Conservation (phyloP, 1,140 invertebrate species). For the Panulirus ornatus region DNA sequence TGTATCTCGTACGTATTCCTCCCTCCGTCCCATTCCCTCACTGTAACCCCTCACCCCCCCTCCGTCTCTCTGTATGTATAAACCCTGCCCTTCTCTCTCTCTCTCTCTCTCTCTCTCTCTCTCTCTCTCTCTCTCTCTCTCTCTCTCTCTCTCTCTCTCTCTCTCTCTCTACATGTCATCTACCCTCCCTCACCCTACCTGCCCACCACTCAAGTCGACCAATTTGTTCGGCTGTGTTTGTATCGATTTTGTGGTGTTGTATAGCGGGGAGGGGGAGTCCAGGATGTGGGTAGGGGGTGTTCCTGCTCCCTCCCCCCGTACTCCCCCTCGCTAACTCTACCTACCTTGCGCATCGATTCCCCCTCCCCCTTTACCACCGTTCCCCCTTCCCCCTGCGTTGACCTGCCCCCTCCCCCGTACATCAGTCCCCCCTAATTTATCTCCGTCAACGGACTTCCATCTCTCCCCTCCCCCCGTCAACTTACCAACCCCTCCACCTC, state of each 20-base stretch:
- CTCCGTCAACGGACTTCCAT: background rate
- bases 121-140: background rate
- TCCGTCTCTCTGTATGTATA: background rate
- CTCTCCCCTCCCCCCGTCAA: background rate
- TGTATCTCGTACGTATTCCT: background rate
- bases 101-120: constrained; percentile 3
- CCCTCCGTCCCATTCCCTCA: background rate
- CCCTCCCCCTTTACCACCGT: background rate
- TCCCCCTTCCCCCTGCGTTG: background rate
- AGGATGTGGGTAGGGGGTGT: too few relatives aligned
- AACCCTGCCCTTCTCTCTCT: background rate
- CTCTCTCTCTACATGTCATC: background rate
- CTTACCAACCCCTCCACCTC: background rate
- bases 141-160: background rate
- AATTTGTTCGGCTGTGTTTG: background rate
- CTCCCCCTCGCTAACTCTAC: background rate
- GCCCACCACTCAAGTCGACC: background rate
- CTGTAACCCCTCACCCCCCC: background rate
- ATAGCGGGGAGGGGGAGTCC: background rate
- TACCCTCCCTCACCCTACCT: background rate
- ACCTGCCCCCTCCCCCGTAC: background rate
- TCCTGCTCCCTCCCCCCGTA: too few relatives aligned
- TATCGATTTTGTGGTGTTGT: background rate
- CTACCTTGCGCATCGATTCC: background rate
- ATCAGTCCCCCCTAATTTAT: too few relatives aligned